phyloP scores from a whole-genome alignment of 2,888 invertebrate species.

The Sepiola atlantica region DNA sequence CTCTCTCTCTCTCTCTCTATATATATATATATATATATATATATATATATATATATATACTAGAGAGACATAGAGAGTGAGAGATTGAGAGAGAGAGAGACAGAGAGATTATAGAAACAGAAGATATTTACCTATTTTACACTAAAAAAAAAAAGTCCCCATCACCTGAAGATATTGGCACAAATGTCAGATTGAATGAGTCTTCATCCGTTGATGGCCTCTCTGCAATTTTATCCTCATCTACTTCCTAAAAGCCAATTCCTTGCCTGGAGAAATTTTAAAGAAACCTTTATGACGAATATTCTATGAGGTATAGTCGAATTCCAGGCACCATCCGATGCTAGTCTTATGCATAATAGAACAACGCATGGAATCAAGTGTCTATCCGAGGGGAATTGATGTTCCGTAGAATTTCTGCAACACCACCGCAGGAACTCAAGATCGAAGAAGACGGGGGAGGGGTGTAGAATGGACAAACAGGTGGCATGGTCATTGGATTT shows the following conservation, averaged over 20 bases:
- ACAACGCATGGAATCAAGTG: not conserved
- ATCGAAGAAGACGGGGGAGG: not conserved
- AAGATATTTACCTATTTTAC: not conserved
- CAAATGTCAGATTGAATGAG: not conserved
- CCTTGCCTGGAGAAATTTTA: not conserved
- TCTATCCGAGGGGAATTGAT: not conserved
- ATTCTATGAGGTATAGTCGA: not conserved
- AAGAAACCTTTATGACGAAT: slow-evolving; percentile 20
- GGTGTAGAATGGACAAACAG: not conserved
- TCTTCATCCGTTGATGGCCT: not conserved
- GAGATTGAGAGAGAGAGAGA: too few species aligned
- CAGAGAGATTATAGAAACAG: too few species aligned
- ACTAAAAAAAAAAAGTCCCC: not conserved
- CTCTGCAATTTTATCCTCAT: not conserved
- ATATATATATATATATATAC: too few species aligned
- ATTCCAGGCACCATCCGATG: not conserved
- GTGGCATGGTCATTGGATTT: slow-evolving; percentile 8
- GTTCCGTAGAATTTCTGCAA: not conserved
- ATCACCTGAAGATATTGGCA: not conserved
- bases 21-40: too few species aligned
- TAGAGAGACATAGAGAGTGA: too few species aligned
- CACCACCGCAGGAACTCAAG: slow-evolving; percentile 22
- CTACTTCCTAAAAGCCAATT: not conserved
- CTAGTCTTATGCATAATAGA: slow-evolving; percentile 32
- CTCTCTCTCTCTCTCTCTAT: not conserved